phyloP scores from a whole-genome alignment of 2,888 invertebrate species.

The Conus canariensis region DNA sequence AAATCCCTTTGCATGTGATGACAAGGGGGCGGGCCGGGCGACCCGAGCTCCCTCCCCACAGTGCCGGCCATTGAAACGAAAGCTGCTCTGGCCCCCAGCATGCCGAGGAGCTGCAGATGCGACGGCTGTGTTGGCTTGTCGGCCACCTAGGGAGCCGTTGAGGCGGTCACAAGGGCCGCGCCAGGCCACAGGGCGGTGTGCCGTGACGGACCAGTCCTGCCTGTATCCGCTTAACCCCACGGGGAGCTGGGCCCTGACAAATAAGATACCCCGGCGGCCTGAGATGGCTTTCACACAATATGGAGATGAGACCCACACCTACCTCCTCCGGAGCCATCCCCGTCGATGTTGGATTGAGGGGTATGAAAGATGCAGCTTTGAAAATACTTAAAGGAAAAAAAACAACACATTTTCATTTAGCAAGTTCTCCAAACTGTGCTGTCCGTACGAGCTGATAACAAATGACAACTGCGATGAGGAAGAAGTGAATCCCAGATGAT shows the following conservation, averaged over 20 bases:
- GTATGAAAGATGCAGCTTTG: too few relatives aligned
- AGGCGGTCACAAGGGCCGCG: not conserved
- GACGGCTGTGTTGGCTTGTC: not conserved
- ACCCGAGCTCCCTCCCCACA: not conserved
- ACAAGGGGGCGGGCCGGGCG: not conserved
- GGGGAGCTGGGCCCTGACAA: conserved; percentile 1
- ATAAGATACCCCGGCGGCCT: not conserved
- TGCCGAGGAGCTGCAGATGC: not conserved
- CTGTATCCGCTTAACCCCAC: conserved; percentile 34
- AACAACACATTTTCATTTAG: too few relatives aligned
- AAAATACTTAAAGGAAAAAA: too few relatives aligned
- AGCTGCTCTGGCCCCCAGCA: not conserved
- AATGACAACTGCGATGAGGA: too few relatives aligned
- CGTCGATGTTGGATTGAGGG: too few relatives aligned
- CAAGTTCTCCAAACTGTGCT: too few relatives aligned
- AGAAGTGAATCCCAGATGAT: too few relatives aligned
- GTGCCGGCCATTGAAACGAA: not conserved
- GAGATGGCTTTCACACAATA: conserved; percentile 4
- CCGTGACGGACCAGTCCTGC: conserved; percentile 17
- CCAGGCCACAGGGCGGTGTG: not conserved
- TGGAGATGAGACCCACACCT: conserved; percentile 25
- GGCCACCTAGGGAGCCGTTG: not conserved
- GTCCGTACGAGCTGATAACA: too few relatives aligned
- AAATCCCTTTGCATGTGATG: conserved; percentile 15
- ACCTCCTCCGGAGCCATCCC: too few relatives aligned